Base-by-base conservation (phyloP, 2,797 vertebrate genomes). In the Eurystomus glaucurus region DNA sequence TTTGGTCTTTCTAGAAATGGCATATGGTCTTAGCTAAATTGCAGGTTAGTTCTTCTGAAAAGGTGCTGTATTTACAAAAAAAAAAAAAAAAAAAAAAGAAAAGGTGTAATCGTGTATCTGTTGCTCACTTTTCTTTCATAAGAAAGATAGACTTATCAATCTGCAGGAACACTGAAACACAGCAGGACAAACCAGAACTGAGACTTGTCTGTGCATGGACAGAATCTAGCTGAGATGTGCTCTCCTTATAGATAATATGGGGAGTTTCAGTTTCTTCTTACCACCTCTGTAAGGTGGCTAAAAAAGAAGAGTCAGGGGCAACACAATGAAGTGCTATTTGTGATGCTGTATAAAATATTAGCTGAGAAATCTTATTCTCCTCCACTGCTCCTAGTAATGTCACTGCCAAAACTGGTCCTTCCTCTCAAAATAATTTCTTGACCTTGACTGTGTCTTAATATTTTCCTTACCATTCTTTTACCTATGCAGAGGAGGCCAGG, bases 71-170 rank as follows among this genome's bases (percentile, higher is more conserved):
- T 35, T 69, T 58, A n/a, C 14, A 6, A 2, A 2, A 22, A 18
- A 10, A 12, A 43, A 25, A 41, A 35, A 8, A 29, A 25, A 23
- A 55, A n/a, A 37, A 62, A 81, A 48, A 19, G 2, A 37, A 55
- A 41, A 16, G 2, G 9, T 29, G 4, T 6, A 43, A 33, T 45
- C 8, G 4, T 21, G 1, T 43, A 50, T n/a, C 29, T 50, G 3
- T 28, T 57, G 5, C 14, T 87, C 10, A 29, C 22, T 69, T 80
- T 64, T 55, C 48, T 86, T 72, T 70, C 39, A 58, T 8, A 51
- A 48, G 29, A 37, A 58, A 72, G 22, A 22, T n/a, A 64, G 33
- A 29, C 15, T 35, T 11, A 8, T 11, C 3, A 52, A 16, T 82
- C 20, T 71, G 9, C 5, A 12, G 41, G 15, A 41, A 41, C 15